A percentile compares a stretch with the other conserved stretches of the same genome.
Conservation (phyloP, 2,888 invertebrate genomes). For the Heliothis peltigera region DNA sequence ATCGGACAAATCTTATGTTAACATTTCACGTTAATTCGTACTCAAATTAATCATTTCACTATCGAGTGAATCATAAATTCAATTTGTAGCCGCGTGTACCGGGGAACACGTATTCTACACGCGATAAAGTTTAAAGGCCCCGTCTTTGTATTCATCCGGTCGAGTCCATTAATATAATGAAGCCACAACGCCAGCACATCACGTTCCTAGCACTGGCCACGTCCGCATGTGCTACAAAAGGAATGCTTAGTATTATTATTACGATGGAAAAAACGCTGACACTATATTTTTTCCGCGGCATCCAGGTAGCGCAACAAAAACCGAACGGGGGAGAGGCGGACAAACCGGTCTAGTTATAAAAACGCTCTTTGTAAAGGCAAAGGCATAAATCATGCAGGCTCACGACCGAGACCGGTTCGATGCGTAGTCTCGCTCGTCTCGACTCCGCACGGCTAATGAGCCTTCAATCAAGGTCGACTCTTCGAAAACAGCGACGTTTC, state of each 20-base stretch:
- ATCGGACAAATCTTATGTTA: slow-evolving; percentile 18
- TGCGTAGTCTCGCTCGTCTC: slow-evolving; percentile 74
- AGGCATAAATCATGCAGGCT: slow-evolving; percentile 88
- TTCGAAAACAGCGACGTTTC: slow-evolving; percentile 71
- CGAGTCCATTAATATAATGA: slow-evolving; percentile 88
- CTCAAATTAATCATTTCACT: slow-evolving; percentile 58
- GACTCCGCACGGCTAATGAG: slow-evolving; percentile 82
- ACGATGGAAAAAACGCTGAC: slow-evolving; percentile 81
- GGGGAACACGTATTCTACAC: slow-evolving; percentile 77
- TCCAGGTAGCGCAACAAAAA: slow-evolving; percentile 87
- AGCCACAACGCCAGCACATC: slow-evolving; percentile 85
- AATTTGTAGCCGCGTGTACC: slow-evolving; percentile 77
- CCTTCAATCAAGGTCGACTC: slow-evolving; percentile 88
- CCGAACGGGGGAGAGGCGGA: slow-evolving; percentile 73
- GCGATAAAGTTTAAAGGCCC: slow-evolving; percentile 84
- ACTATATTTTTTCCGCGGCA: slow-evolving; percentile 82
- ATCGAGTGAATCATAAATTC: slow-evolving; percentile 71
- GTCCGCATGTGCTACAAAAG: slow-evolving; percentile 87
- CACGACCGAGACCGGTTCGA: slow-evolving; percentile 83
- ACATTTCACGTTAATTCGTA: slow-evolving; percentile 36
- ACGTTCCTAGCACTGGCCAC: slow-evolving; percentile 82
- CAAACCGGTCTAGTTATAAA: slow-evolving; percentile 82
- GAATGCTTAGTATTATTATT: slow-evolving; percentile 89
- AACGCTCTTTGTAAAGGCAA: slow-evolving; percentile 79
- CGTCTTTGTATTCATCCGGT: slow-evolving; percentile 87